phyloP scores from a whole-genome alignment of 2,113 vertebrate genomes.

The Indri indri region DNA sequence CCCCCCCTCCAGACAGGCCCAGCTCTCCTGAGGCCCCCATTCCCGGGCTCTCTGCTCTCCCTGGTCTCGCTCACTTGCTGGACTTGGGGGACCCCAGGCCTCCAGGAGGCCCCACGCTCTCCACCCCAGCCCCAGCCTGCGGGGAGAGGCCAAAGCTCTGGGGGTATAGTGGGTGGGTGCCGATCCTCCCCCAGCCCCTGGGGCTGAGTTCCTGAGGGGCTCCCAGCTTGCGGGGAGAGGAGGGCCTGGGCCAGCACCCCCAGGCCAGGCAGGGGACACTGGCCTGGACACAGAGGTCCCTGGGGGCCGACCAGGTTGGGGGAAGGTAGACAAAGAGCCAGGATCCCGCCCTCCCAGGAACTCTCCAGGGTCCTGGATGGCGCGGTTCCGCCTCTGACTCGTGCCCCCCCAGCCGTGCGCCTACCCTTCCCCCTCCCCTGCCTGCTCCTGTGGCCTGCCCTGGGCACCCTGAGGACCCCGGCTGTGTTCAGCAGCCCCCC shows the following conservation, averaged over 20 bases:
- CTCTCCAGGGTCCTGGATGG: slow-evolving; percentile 40
- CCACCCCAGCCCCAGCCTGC: background rate
- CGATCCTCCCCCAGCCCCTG: background rate
- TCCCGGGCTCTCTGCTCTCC: background rate
- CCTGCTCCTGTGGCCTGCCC: background rate
- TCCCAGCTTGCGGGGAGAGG: background rate
- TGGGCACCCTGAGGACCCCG: too few relatives aligned
- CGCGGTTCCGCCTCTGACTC: accelerated
- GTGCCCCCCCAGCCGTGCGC: background rate
- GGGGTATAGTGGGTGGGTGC: too few relatives aligned
- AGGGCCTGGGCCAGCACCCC: background rate
- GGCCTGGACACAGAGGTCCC: background rate
- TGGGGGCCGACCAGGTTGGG: too few relatives aligned
- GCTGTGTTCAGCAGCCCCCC: background rate
- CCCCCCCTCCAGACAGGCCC: accelerated
- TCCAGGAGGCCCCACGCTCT: too few relatives aligned
- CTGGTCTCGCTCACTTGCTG: too few relatives aligned
- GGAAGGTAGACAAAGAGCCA: too few relatives aligned
- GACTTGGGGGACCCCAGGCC: background rate
- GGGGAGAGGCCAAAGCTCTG: background rate
- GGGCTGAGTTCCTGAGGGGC: background rate
- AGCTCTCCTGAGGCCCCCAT: background rate
- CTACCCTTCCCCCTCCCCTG: accelerated
- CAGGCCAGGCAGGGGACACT: background rate
- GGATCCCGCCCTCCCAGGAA: background rate